Percentiles rank a stretch among this genome's conserved stretches.
These are phyloP conservation scores for Oryzias melastigma DNA, from an alignment of 2,113 vertebrate species.

Conservation along the genomic window DNA sequence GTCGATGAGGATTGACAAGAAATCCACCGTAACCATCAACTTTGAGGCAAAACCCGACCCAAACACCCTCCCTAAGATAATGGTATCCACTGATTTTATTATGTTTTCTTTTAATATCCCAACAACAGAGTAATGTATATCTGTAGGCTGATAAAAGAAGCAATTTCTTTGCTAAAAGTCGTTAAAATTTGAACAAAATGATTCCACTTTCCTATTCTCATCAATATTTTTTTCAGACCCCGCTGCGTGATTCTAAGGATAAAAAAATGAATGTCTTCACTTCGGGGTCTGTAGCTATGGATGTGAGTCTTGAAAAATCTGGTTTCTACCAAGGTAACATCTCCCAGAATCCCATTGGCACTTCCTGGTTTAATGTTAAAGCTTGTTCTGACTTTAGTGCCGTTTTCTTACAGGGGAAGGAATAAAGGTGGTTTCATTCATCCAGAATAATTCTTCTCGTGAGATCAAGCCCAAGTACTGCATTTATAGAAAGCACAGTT, in stretches of 20 bases:
- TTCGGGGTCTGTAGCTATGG: slow-evolving; percentile 68
- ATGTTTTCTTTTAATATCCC: not conserved
- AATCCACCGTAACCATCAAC: slow-evolving; percentile 45
- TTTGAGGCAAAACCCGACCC: slow-evolving; percentile 40
- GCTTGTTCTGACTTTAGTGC: not conserved
- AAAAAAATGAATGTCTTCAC: slow-evolving; percentile 66
- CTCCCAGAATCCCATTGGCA: not conserved
- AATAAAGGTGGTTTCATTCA: slow-evolving; percentile 52
- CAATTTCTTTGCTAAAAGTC: no score
- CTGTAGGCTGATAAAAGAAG: no score
- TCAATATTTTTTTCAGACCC: slow-evolving; percentile 44
- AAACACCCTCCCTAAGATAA: slow-evolving; percentile 23
- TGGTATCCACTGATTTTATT: slow-evolving; percentile 43
- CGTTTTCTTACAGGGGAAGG: slow-evolving; percentile 51
- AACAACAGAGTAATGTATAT: no score
- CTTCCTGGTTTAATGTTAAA: not conserved
- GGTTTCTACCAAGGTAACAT: slow-evolving; percentile 61
- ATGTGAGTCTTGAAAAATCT: slow-evolving; percentile 62
- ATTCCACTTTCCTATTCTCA: not conserved
- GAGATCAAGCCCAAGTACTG: slow-evolving; percentile 70
- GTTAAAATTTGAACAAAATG: no score
- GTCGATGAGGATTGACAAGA: slow-evolving; percentile 62
- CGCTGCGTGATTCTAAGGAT: slow-evolving; percentile 62
- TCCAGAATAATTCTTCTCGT: slow-evolving; percentile 70
- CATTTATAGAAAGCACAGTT: slow-evolving; percentile 70